Base-by-base conservation (phyloP, 2,888 invertebrate species). In the Acrobasis consociella region DNA sequence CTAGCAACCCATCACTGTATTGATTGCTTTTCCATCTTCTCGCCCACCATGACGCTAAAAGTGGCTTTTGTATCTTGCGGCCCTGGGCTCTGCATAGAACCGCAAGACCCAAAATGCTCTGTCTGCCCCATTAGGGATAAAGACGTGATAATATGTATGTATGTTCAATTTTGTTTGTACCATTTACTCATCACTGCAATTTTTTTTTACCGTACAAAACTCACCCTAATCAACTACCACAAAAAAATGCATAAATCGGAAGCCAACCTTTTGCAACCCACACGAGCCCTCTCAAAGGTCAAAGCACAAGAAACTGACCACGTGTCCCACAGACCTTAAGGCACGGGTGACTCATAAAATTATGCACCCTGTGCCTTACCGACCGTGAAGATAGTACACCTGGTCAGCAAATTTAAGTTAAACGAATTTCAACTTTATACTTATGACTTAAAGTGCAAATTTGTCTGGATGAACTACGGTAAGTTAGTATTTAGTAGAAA, bases 331-430 rank as follows among this genome's bases (percentile, higher is more conserved):
- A 79, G 81, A 84, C 84, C 84, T 83, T 80, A 76, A 69, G 72
- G 76, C 73, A 72, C 65, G 72, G 70, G 74, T 86, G 85, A 87
- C 68, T 82, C 83, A 80, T 72, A 72, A 71, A 62, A 62, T 65
- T 72, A 75, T 76, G 70, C 78, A 82, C 83, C 80, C 78, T 73
- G 83, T 86, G 84, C 72, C 73, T 76, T 85, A 85, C 85, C 83
- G 77, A 86, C 70, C 87, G 81, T 88, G 76, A 85, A 82, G 39
- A 10, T 3, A 46, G 55, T 70, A 68, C 89, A 90, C 89, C 89
- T 89, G 89, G 88, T 1, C 10, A 5, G 10, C 9, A 39, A 39
- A 42, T 46, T 3, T 46, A 46, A 11, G 42, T 42, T 11, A n/a
- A 46, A 46, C 13, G 3, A 46, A 2, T 46, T 13, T 46, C 13